Evolutionary conservation across 2,113 vertebrate species (phyloP), one percentile per base, ranked within the genome.

Genomic region (Scortum barcoo): DNA sequence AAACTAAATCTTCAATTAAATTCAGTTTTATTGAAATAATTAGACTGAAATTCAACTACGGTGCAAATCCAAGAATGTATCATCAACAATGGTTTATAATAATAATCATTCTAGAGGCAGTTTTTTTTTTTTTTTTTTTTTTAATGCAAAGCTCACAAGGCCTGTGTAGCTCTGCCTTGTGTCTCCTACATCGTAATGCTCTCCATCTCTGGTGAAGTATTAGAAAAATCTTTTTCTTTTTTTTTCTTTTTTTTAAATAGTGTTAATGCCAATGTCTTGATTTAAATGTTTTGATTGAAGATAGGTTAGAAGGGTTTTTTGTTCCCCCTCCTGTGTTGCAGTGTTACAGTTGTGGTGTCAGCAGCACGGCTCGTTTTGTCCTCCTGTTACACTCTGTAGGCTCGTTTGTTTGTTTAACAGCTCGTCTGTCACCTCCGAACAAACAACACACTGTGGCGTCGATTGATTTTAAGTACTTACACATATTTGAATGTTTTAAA

Each of bases 191-290:
- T 57, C 11, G 54, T 68, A 72, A 83, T 63, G 11, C 38, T 58
- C 74, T 72, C 58, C 69, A 26, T 72, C 44, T 68, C 69, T 78
- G 38, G 80, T 81, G 12, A 88, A 91, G 90, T 91, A 82, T 93
- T 92, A 78, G 19, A 57, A 57, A 28, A 30, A 9, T 68, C 22
- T 12, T 16, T 76, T 80, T 76, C 24, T 36, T 2, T 60, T 56
- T 26, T 76, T 33, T 36, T 2, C 53, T 56, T 76, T 33, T 36
- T 2, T 60, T 56, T 26, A 13, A 80, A 81, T 78, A 76, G 88
- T 88, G 83, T 92, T 89, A 62, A 82, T 48, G 85, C 86, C 76
- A 76, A 17, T 22, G 65, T 86, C 65, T 83, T 65, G 57, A 51
- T 82, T 74, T 58, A 63, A 71, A 58, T 84, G 46, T 77, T 51